Base-by-base conservation (phyloP, 2,113 vertebrate species). In the Nerophis ophidion region DNA sequence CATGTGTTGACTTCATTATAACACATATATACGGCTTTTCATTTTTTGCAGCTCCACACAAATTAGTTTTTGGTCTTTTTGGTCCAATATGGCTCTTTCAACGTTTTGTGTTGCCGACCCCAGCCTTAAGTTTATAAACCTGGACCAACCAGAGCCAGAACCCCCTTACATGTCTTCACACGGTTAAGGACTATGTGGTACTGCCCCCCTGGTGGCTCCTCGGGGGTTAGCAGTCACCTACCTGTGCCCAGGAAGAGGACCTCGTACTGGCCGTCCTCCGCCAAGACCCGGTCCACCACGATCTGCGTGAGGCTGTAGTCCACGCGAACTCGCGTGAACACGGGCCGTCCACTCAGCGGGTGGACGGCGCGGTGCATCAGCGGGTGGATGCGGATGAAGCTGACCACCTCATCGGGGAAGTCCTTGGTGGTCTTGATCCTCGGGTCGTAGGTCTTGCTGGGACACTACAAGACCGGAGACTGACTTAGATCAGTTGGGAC, bases 241-340 rank as follows among this genome's bases (percentile, higher is more conserved):
- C 96, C 95, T 91, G 97, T 98, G 57, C 95, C 97, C 6, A 99
- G 87, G 74, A 99, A 98, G 90, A 98, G 94, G 48, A 99, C 95
- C 8, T 97, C 94, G 9, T 99, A 98, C 0, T 94, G 96, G 5
- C 97, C 97, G 0, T 99, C 97, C 74, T 98, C 95, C 15, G 96
- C 95, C 26, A 89, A 61, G 3, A 98, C 97, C 0, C 91, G 94
- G 75, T 99, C 96, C 80, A 98, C 97, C 44, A 93, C 93, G 0
- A 99, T 91, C 81, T 95, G 94, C 0, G 93, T 98, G 64, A 99
- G 83, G 0, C 88, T 89, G 83, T 98, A 98, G 70, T 98, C 94
- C 46, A 94, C 94, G 0, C 92, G 91, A 65, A 93, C 90, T 1
- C 88, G 88, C 1, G 93, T 96, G 82, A 99, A 98, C 5, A 94